phyloP scores from a whole-genome alignment of 2,888 invertebrate species.

The Perizoma affinitatum region DNA sequence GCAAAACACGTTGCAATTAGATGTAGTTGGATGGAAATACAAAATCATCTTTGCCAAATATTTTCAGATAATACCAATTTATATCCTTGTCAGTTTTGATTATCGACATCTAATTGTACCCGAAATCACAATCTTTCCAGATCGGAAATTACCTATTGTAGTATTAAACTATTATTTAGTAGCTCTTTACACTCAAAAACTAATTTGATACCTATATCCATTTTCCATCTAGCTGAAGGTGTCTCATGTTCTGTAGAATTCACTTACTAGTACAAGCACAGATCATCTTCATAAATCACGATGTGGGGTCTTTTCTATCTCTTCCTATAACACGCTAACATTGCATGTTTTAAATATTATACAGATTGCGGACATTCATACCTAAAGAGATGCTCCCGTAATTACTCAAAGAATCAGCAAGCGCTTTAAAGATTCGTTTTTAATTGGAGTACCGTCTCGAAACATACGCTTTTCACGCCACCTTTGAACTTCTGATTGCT shows the following conservation, averaged over 20 bases:
- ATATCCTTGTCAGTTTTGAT: too few species aligned
- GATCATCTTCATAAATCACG: slow-evolving; percentile 30
- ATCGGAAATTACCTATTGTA: too few species aligned
- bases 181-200: too few species aligned
- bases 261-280: background rate
- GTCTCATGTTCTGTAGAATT: slow-evolving; percentile 1
- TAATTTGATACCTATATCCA: too few species aligned
- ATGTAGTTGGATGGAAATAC: background rate
- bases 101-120: too few species aligned
- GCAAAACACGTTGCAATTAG: background rate
- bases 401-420: slow-evolving; percentile 65
- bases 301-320: slow-evolving; percentile 43
- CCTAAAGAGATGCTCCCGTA: slow-evolving; percentile 56
- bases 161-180: too few species aligned
- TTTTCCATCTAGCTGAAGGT: too few species aligned
- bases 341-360: slow-evolving; percentile 32
- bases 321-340: slow-evolving; percentile 56
- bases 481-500: slow-evolving; percentile 74
- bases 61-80: too few species aligned
- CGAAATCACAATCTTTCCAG: too few species aligned
- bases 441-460: slow-evolving; percentile 76
- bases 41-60: too few species aligned
- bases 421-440: slow-evolving; percentile 69
- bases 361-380: slow-evolving; percentile 42
- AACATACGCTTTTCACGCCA: slow-evolving; percentile 59